phyloP scores from a whole-genome alignment of 2,888 invertebrate genomes.

The Caenorhabditis sp. region DNA sequence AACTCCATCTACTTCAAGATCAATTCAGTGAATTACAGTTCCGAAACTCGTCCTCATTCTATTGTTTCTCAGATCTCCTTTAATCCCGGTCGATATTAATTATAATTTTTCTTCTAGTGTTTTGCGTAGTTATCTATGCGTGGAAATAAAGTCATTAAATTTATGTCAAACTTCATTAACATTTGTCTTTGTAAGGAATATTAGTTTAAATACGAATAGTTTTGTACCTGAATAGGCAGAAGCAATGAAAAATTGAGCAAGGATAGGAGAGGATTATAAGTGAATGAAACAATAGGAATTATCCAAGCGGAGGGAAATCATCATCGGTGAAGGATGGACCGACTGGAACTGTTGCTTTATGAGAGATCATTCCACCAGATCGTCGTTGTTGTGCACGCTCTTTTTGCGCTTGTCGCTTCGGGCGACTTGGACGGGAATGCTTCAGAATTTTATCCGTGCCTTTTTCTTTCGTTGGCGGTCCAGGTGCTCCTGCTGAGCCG shows the following conservation, averaged over 20 bases:
- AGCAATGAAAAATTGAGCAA: neutral
- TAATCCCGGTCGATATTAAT: neutral
- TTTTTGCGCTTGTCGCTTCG: constrained; percentile 45
- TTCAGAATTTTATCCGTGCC: constrained; percentile 23
- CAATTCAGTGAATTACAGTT: constrained; percentile 18
- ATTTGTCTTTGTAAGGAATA: neutral
- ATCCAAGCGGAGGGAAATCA: constrained; percentile 63
- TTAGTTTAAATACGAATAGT: constrained; percentile 18
- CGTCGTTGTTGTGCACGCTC: constrained; percentile 30
- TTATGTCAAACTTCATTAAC: neutral
- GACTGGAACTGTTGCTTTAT: neutral
- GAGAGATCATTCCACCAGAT: constrained; percentile 4
- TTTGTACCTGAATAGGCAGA: constrained; percentile 36
- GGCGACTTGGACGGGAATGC: constrained; percentile 48
- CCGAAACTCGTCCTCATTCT: neutral
- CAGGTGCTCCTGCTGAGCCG: constrained; percentile 56
- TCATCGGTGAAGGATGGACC: constrained; percentile 53
- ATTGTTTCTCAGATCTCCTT: neutral
- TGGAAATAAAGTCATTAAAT: neutral
- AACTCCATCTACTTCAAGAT: neutral
- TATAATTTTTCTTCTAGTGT: neutral
- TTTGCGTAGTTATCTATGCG: neutral
- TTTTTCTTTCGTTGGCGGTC: constrained; percentile 41
- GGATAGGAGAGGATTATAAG: neutral
- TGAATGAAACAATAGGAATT: neutral